Evolutionary conservation across 1,140 invertebrate genomes (phyloP), one percentile per base, ranked within the genome.

Genomic region (Camponotus floridanus): DNA sequence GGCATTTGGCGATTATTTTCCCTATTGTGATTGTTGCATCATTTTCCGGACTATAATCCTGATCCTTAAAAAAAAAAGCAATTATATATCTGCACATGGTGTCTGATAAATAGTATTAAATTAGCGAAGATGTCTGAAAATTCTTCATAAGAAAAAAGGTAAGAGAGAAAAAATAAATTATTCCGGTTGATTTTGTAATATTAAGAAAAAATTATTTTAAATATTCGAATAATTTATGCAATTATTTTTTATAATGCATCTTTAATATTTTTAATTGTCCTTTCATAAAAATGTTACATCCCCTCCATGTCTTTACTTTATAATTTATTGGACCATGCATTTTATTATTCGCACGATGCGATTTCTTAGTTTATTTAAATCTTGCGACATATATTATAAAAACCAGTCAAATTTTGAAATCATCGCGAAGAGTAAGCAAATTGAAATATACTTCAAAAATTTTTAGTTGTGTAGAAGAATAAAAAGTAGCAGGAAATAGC

Each of bases 401-500:
- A 64, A 67, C 26, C 15, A 18, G 3, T 6, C 36, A 26, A 31
- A 18, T 80, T 61, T 70, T 18, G 45, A 80, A 74, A 42, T 8
- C 26, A 36, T 57, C 15, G 67, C n/a, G 7, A 59, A 57, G 13
- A 36, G 33, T 18, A 33, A 71, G n/a, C 26, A 42, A 71, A 15
- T 9, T 70, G 18, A 18, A 13, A 7, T 59, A 33, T 31, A 59
- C 15, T n/a, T n/a, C 31, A 65, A 48, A 26, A 36, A 55, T 21
- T 51, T 51, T 67, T 51, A 51, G 26, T 61, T 18, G 26, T 39
- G 18, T 15, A 55, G 31, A n/a, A 26, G 31, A 36, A 18, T 36
- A 61, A 51, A 83, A 51, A 4, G 36, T 18, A 21, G 65, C 76
- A 21, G 45, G 13, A 45, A 62, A 26, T 51, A 73, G 51, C 36